These are phyloP conservation scores for Cephus sareptanus DNA, from an alignment of 2,888 invertebrate species.

Conservation along the genomic window DNA sequence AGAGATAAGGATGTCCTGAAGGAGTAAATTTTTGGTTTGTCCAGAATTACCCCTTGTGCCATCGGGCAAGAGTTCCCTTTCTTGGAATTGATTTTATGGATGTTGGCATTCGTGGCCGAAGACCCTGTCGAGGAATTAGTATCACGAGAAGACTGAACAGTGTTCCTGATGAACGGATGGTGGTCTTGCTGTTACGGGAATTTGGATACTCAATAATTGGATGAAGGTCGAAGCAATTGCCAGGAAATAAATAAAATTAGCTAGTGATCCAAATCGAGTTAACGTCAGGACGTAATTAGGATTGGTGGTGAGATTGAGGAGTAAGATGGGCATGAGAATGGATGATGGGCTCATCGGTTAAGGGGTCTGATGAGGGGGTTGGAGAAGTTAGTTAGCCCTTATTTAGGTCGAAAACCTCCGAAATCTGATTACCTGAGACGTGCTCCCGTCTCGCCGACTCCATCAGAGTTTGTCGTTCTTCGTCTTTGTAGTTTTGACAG, in stretches of 20 bases:
- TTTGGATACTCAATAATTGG: neutral
- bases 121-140: neutral
- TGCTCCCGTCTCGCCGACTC: slow-evolving; percentile 16
- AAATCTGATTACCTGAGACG: slow-evolving; percentile 41
- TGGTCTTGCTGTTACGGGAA: neutral
- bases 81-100: neutral
- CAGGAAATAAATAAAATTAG: slow-evolving; percentile 30
- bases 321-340: neutral
- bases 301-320: neutral
- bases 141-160: neutral
- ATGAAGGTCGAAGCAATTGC: neutral
- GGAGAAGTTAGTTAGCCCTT: slow-evolving; percentile 39
- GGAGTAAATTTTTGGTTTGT: neutral
- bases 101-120: neutral
- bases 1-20: neutral
- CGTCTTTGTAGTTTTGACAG: neutral
- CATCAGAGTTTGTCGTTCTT: slow-evolving; percentile 14
- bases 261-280: slow-evolving; percentile 33
- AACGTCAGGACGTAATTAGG: slow-evolving; percentile 33
- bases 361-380: slow-evolving; percentile 19
- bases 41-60: neutral
- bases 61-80: neutral
- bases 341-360: neutral
- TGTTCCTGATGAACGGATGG: neutral
- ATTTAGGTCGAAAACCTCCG: slow-evolving; percentile 35